Conservation (phyloP, 1,140 invertebrate species). For the Eupristina koningsbergeri region DNA sequence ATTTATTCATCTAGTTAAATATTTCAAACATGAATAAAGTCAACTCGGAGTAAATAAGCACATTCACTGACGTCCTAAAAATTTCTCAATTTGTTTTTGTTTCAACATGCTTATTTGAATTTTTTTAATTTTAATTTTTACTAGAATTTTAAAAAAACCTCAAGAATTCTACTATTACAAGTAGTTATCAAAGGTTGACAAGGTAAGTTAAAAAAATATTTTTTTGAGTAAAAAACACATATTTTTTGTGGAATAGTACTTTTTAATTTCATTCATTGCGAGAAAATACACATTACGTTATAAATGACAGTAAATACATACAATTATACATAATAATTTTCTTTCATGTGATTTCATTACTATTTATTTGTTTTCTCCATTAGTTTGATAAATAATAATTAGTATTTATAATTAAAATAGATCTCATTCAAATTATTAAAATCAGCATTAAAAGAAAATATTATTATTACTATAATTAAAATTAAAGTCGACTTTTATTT, state of each 20-base stretch:
- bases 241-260: not conserved
- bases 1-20: not conserved
- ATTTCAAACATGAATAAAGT: not conserved
- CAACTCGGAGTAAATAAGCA: not conserved
- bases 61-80: not conserved
- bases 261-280: no score
- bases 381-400: no score
- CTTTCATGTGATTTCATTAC: no score
- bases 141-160: not conserved
- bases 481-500: no score
- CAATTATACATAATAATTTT: no score
- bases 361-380: no score
- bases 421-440: no score
- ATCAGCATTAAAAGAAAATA: no score
- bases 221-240: not conserved
- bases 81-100: not conserved
- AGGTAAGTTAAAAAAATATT: not conserved
- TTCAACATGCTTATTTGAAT: not conserved
- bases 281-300: no score
- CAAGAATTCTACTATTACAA: not conserved
- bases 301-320: no score
- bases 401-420: no score
- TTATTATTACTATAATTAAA: no score
- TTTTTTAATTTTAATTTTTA: constrained; percentile 3
- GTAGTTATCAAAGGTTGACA: not conserved